phyloP scores from a whole-genome alignment of 2,888 invertebrate species.

The Hymenopus coronatus region DNA sequence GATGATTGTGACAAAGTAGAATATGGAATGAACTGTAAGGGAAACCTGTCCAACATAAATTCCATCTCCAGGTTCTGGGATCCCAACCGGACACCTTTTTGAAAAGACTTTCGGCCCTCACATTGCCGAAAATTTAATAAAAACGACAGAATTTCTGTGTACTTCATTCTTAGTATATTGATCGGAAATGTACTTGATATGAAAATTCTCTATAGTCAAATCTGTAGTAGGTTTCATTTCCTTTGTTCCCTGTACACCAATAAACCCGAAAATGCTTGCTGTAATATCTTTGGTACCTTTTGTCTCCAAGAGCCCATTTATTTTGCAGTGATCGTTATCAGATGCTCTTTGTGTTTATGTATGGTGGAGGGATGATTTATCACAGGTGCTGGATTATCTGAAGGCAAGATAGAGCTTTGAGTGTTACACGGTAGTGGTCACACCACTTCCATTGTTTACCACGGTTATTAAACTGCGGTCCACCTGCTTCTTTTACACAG shows the following conservation, averaged over 20 bases:
- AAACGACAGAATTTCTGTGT: too few species aligned
- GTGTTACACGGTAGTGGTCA: not conserved
- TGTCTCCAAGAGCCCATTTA: not conserved
- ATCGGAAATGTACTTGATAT: too few species aligned
- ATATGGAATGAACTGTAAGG: too few species aligned
- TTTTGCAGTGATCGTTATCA: not conserved
- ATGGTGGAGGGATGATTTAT: not conserved
- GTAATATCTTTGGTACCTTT: not conserved
- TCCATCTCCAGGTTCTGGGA: too few species aligned
- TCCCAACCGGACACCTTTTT: too few species aligned
- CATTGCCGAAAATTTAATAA: too few species aligned
- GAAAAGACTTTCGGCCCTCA: too few species aligned
- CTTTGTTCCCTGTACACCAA: not conserved
- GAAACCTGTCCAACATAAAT: too few species aligned
- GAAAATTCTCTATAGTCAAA: not conserved
- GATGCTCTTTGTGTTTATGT: not conserved
- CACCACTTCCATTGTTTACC: not conserved
- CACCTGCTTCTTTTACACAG: too few species aligned
- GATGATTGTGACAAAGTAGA: too few species aligned
- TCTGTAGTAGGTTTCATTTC: not conserved
- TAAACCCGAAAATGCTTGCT: not conserved
- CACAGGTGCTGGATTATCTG: not conserved
- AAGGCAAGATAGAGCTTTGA: not conserved
- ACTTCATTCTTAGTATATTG: too few species aligned
- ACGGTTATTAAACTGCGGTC: not conserved